Conservation (phyloP, 1,140 invertebrate genomes). For the Macrocentrus cingulum region DNA sequence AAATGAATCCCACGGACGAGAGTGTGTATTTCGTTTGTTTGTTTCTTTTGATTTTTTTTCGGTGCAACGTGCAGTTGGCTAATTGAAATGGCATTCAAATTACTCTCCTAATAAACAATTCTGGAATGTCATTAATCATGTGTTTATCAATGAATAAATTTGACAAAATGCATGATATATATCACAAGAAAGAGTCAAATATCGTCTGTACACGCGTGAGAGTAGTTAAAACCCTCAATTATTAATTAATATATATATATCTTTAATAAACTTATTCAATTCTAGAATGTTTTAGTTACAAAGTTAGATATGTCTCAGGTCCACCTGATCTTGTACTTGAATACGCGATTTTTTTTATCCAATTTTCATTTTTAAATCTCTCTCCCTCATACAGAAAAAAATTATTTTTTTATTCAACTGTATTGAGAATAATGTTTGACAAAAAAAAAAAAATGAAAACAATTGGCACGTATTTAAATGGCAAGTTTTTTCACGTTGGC, state of each 20-base stretch:
- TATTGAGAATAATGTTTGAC: too few relatives aligned
- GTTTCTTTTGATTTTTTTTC: too few relatives aligned
- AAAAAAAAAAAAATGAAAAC: not conserved
- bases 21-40: too few relatives aligned
- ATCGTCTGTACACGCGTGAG: not conserved
- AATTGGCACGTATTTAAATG: slow-evolving; percentile 1
- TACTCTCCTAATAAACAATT: too few relatives aligned
- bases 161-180: too few relatives aligned
- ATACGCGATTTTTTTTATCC: not conserved
- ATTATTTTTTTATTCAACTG: not conserved
- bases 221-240: not conserved
- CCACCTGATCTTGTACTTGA: not conserved
- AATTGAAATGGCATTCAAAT: too few relatives aligned
- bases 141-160: too few relatives aligned
- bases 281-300: not conserved
- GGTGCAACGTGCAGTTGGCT: too few relatives aligned
- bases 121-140: too few relatives aligned
- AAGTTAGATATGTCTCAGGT: not conserved
- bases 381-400: not conserved
- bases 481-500: slow-evolving; percentile 2
- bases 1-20: too few relatives aligned
- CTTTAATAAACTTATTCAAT: slow-evolving; percentile 1
- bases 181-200: too few relatives aligned
- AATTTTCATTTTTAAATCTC: not conserved
- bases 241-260: slow-evolving; percentile 12